These are phyloP conservation scores for Netelia fuscicornis DNA, from an alignment of 2,888 invertebrate genomes.

Conservation along the genomic window DNA sequence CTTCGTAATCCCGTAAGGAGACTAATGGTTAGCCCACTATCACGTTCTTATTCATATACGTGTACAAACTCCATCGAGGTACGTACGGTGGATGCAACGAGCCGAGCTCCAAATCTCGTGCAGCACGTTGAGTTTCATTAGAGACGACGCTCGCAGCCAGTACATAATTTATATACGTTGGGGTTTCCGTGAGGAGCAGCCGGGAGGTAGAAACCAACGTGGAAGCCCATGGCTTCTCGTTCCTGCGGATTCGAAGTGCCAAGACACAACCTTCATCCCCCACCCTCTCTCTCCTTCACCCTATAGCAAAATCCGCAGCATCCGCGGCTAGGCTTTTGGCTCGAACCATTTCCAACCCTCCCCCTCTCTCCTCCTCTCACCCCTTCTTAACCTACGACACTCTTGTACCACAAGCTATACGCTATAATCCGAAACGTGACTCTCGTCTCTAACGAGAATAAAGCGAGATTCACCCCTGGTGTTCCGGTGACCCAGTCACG, in stretches of 20 bases:
- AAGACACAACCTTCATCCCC: conserved; percentile 14
- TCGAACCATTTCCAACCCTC: background rate
- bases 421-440: conserved; percentile 55
- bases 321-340: conserved; percentile 26
- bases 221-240: conserved; percentile 22
- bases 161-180: conserved; percentile 64
- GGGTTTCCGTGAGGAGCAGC: background rate
- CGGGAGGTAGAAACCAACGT: background rate
- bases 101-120: conserved; percentile 44
- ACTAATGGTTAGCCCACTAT: conserved; percentile 52
- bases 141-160: conserved; percentile 45
- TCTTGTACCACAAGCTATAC: conserved; percentile 6
- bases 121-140: conserved; percentile 63
- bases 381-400: background rate
- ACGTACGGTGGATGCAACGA: conserved; percentile 23
- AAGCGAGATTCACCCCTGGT: conserved; percentile 29
- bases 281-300: background rate
- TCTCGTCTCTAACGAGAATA: conserved; percentile 43
- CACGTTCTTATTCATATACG: conserved; percentile 2
- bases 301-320: conserved; percentile 10
- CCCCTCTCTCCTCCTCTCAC: background rate
- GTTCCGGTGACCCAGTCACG: conserved; percentile 27
- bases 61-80: background rate
- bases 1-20: conserved; percentile 53
- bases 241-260: conserved; percentile 44